A percentile compares a stretch with the other conserved stretches of the same genome.
Conservation (phyloP, 2,888 invertebrate genomes). For the Caenorhabditis sp. region DNA sequence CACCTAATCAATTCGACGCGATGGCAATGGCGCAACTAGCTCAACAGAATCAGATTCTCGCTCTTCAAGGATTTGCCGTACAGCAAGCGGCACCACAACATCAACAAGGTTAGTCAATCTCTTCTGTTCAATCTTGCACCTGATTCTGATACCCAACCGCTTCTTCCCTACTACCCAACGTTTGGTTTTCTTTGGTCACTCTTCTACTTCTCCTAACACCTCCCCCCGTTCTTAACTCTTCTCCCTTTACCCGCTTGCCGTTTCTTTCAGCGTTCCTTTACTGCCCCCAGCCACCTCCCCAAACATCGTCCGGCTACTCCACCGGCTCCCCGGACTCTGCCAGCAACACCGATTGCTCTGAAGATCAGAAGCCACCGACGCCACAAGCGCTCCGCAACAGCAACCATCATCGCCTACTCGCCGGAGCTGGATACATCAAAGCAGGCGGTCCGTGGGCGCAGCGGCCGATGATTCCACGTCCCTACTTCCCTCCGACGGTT, state of each 20-base stretch:
- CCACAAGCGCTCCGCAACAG: not conserved
- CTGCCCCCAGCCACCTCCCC: slow-evolving; percentile 16
- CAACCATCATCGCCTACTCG: not conserved
- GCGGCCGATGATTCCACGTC: not conserved
- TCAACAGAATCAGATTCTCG: slow-evolving; percentile 56
- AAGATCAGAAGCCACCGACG: slow-evolving; percentile 12
- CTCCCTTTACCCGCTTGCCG: slow-evolving; percentile 30
- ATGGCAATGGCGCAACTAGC: slow-evolving; percentile 52
- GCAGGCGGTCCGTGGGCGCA: not conserved
- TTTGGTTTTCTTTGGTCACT: not conserved
- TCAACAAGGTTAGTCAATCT: slow-evolving; percentile 42
- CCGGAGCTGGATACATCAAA: slow-evolving; percentile 9
- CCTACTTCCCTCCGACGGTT: not conserved
- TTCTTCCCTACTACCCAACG: not conserved
- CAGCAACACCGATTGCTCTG: slow-evolving; percentile 38
- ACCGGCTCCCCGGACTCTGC: slow-evolving; percentile 59
- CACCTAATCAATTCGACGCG: slow-evolving; percentile 45
- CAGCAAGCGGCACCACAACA: slow-evolving; percentile 53
- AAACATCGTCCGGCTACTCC: slow-evolving; percentile 30
- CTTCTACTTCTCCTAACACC: not conserved
- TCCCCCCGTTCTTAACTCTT: too few relatives aligned
- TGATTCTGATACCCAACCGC: not conserved
- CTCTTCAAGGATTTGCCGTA: slow-evolving; percentile 60
- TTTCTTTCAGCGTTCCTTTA: slow-evolving; percentile 34
- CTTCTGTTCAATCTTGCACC: not conserved